Percentiles rank a stretch among this genome's conserved stretches.
phyloP scores from a whole-genome alignment of 2,888 invertebrate species.

The Augochlorella aurata region DNA sequence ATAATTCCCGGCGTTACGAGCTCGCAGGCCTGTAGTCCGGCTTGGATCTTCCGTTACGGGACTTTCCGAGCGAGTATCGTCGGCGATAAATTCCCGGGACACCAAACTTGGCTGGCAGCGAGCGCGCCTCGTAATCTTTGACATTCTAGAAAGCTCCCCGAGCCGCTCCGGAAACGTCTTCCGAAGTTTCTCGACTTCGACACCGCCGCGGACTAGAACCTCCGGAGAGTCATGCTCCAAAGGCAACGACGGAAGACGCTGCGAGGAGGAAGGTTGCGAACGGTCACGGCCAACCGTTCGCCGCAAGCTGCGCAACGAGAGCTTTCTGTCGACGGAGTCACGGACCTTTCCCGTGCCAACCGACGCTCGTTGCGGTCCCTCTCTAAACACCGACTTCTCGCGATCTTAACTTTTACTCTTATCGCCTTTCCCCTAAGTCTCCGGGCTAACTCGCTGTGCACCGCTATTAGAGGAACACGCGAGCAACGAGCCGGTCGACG shows the following conservation, averaged over 20 bases:
- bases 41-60: not conserved
- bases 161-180: not conserved
- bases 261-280: conserved; percentile 44
- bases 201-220: no score
- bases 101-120: conserved; percentile 11
- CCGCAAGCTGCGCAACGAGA: conserved; percentile 31
- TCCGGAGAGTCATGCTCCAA: no score
- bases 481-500: not conserved
- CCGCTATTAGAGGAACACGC: not conserved
- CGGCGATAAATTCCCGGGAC: conserved; percentile 4
- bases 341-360: conserved; percentile 43
- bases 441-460: not conserved
- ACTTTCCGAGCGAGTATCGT: not conserved
- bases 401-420: conserved; percentile 37
- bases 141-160: conserved; percentile 6
- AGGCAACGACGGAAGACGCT: no score
- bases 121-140: conserved; percentile 19
- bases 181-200: not conserved
- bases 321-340: conserved; percentile 48
- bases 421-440: conserved; percentile 24
- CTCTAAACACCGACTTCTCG: conserved; percentile 42
- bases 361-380: not conserved
- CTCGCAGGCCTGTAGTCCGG: not conserved
- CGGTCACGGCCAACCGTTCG: conserved; percentile 58
- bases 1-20: conserved; percentile 29